A percentile compares a stretch with the other conserved stretches of the same genome.
phyloP scores from a whole-genome alignment of 2,797 vertebrate genomes.

The Alauda arvensis region DNA sequence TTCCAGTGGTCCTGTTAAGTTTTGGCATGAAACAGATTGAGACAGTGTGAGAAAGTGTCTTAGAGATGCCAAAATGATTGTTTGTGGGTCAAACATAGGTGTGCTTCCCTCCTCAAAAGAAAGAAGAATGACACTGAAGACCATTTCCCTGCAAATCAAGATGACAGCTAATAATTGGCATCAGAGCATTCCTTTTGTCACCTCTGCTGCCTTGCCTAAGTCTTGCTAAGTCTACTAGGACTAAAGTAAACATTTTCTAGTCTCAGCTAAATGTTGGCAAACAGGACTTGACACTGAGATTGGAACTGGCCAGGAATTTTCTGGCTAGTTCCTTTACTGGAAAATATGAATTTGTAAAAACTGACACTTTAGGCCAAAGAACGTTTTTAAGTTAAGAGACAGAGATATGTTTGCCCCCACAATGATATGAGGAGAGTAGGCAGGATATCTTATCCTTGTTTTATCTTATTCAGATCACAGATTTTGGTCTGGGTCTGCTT shows the following conservation, averaged over 20 bases:
- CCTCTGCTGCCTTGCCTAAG: neutral
- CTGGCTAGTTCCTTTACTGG: neutral
- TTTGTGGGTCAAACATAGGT: neutral
- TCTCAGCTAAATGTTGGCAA: neutral
- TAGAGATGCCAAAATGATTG: neutral
- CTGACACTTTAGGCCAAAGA: neutral
- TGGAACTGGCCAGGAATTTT: neutral
- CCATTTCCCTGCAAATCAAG: neutral
- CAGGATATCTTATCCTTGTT: neutral
- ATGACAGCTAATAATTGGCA: neutral
- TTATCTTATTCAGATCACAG: neutral
- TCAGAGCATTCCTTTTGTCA: neutral
- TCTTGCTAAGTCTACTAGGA: neutral
- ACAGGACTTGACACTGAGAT: neutral
- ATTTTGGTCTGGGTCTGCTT: neutral
- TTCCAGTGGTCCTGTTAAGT: neutral
- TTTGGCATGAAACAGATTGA: neutral
- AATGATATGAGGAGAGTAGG: neutral
- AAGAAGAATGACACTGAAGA: neutral
- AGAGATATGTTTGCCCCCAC: neutral
- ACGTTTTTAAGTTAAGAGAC: neutral
- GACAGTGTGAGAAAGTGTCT: neutral
- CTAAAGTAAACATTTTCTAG: neutral
- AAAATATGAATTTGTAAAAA: neutral
- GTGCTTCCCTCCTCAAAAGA: neutral